These are phyloP conservation scores for Siderastrea radians DNA, from an alignment of 92 coral and sea anemone genomes.

Conservation along the genomic window DNA sequence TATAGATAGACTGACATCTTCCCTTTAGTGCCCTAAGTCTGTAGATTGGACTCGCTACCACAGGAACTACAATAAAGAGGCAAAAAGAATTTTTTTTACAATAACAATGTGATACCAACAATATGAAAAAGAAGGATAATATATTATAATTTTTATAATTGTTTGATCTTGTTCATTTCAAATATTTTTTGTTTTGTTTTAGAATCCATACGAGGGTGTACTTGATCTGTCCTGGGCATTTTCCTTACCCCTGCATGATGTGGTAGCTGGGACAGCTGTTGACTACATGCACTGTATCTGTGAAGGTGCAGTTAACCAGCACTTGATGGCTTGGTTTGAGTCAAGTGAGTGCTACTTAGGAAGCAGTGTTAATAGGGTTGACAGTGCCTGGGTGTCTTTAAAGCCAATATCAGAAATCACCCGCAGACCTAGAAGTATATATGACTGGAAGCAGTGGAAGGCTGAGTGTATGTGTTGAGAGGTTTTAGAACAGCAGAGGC, in stretches of 20 bases:
- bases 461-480: neutral
- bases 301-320: slow-evolving; percentile 50
- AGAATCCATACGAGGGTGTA: slow-evolving; percentile 42
- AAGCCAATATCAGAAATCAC: slow-evolving; percentile 17
- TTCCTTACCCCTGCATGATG: slow-evolving; percentile 32
- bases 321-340: slow-evolving; percentile 34
- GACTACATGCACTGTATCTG: slow-evolving; percentile 2
- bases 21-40: neutral
- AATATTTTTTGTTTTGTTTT: too few species aligned
- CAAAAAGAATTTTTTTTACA: neutral
- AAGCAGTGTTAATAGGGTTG: neutral
- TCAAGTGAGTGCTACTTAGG: slow-evolving; percentile 18
- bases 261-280: slow-evolving; percentile 40
- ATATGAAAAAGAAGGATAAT: neutral
- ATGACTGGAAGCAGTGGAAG: slow-evolving; percentile 17
- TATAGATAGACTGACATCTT: neutral
- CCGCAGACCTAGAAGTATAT: neutral
- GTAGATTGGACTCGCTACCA: neutral
- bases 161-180: too few species aligned
- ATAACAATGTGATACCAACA: too few species aligned
- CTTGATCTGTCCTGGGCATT: slow-evolving; percentile 56
- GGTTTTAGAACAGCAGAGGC: neutral
- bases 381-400: neutral
- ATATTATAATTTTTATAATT: too few species aligned
- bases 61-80: neutral